Evolutionary conservation across 2,113 vertebrate species (phyloP).

Genomic region (Percopsis transmontana): DNA sequence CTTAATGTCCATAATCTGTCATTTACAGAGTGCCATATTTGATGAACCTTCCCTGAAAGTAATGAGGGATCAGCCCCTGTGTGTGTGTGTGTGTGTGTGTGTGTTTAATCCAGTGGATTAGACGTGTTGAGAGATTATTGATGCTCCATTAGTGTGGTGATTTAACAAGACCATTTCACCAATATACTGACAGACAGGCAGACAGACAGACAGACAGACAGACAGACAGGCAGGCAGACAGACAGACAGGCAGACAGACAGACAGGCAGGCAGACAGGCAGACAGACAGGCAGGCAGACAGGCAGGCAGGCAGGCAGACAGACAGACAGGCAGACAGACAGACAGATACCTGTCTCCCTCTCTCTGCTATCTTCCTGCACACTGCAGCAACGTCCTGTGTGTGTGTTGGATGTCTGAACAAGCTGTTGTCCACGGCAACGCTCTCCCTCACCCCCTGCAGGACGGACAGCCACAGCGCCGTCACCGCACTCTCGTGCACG

Average conservation of each 20-base stretch:
- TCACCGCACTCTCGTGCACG: constrained; percentile 90
- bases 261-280: neutral
- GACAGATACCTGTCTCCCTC: constrained; percentile 83
- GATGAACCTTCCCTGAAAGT: too few species aligned
- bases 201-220: neutral
- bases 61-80: too few species aligned
- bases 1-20: too few species aligned
- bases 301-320: neutral
- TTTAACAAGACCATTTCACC: too few species aligned
- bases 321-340: constrained; percentile 7
- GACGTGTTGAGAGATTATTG: too few species aligned
- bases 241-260: neutral
- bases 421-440: constrained; percentile 89
- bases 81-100: too few species aligned
- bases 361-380: constrained; percentile 88
- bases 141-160: too few species aligned
- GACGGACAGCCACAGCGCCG: constrained; percentile 87
- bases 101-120: too few species aligned
- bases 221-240: neutral
- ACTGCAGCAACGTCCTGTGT: constrained; percentile 87
- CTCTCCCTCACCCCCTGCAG: constrained; percentile 84
- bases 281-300: neutral
- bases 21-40: too few species aligned
- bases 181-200: neutral
- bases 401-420: constrained; percentile 91